These are phyloP conservation scores for Ecliptopera silaceata DNA, from an alignment of 2,888 invertebrate genomes.

Conservation along the genomic window DNA sequence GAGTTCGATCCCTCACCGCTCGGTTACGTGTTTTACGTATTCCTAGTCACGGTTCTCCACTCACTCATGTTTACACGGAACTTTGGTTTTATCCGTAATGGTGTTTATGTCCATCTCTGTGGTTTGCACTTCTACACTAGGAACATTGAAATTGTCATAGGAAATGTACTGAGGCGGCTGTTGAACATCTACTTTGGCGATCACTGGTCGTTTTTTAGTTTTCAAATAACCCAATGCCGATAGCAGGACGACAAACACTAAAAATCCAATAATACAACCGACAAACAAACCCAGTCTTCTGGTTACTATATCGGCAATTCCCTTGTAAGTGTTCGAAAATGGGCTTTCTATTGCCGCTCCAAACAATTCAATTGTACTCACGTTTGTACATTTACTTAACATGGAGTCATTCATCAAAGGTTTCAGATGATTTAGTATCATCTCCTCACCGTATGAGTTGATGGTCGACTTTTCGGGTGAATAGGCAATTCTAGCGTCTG, in stretches of 20 bases:
- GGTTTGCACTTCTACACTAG: constrained; percentile 67
- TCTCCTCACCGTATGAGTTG: constrained; percentile 83
- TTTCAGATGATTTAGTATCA: constrained; percentile 74
- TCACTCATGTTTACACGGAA: constrained; percentile 58
- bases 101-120: constrained; percentile 76
- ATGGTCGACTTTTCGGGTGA: constrained; percentile 62
- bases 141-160: constrained; percentile 81
- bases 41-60: constrained; percentile 38
- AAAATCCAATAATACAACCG: constrained; percentile 93
- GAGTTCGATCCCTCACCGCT: constrained; percentile 45
- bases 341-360: constrained; percentile 83
- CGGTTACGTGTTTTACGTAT: constrained; percentile 40
- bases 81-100: constrained; percentile 71
- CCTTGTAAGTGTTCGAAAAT: constrained; percentile 86
- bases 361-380: constrained; percentile 88
- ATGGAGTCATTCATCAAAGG: constrained; percentile 85
- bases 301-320: constrained; percentile 89
- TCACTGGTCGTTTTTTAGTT: constrained; percentile 91
- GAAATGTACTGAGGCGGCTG: constrained; percentile 92
- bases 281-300: constrained; percentile 92
- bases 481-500: constrained; percentile 79
- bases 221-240: constrained; percentile 93
- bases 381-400: constrained; percentile 89
- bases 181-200: constrained; percentile 87
- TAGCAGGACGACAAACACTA: constrained; percentile 92